A percentile compares a stretch with the other conserved stretches of the same genome.
Conservation (phyloP, 2,797 vertebrate species). For the Siniperca scherzeri region DNA sequence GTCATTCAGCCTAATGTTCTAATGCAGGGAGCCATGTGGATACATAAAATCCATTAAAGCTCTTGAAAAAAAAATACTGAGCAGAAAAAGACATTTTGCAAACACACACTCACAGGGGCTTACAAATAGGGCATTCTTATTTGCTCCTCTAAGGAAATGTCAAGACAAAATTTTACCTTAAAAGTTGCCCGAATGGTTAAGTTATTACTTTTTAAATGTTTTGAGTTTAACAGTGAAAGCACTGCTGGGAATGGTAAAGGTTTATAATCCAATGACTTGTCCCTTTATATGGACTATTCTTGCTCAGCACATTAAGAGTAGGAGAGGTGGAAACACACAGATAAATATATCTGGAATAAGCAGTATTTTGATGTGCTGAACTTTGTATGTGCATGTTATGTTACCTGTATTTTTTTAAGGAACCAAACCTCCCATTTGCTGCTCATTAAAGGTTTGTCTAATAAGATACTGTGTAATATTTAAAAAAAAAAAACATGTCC, state of each 20-base stretch:
- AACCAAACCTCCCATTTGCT: background rate
- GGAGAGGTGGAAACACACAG: background rate
- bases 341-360: background rate
- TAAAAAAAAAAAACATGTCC: background rate
- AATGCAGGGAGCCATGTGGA: constrained; percentile 80
- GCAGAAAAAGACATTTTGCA: constrained; percentile 58
- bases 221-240: background rate
- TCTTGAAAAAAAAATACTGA: constrained; percentile 51
- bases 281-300: background rate
- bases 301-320: background rate
- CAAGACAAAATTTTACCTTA: constrained; percentile 12
- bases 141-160: constrained; percentile 38
- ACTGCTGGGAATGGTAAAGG: background rate
- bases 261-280: background rate
- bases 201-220: constrained; percentile 1
- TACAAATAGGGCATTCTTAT: constrained; percentile 50
- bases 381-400: background rate
- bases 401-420: background rate
- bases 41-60: constrained; percentile 82
- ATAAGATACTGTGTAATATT: background rate
- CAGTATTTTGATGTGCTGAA: background rate
- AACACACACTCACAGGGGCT: constrained; percentile 49
- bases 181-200: constrained; percentile 29
- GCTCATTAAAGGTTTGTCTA: background rate
- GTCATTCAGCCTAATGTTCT: constrained; percentile 85